Conservation (phyloP, 2,888 invertebrate species). For the Prionchulus punctatus region DNA sequence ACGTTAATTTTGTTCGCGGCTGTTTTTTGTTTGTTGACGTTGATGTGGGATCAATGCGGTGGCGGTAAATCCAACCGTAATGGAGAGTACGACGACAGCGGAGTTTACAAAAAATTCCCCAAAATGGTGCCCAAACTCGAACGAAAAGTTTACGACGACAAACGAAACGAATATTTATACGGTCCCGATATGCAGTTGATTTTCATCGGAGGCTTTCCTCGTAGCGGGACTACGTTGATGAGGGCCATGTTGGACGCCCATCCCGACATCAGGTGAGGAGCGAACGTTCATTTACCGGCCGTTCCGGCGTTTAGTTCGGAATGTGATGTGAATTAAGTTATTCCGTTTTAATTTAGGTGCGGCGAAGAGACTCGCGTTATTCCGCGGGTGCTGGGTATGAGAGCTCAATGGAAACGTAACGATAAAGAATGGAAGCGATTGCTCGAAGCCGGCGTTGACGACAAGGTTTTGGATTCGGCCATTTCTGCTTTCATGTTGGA, state of each 20-base stretch:
- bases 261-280: slow-evolving; percentile 79
- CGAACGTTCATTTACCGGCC: no score
- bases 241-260: slow-evolving; percentile 95
- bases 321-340: no score
- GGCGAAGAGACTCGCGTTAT: slow-evolving; percentile 59
- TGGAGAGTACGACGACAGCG: no score
- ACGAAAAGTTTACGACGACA: no score
- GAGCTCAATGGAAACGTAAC: slow-evolving; percentile 84
- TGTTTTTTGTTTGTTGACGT: no score
- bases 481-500: slow-evolving; percentile 90
- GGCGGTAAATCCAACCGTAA: no score
- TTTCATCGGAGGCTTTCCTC: slow-evolving; percentile 94
- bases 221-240: slow-evolving; percentile 92
- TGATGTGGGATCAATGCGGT: no score
- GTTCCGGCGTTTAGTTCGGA: no score
- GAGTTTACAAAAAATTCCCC: no score
- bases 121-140: no score
- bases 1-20: no score
- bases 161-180: no score
- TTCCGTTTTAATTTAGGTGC: slow-evolving; percentile 42
- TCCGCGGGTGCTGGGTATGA: slow-evolving; percentile 50
- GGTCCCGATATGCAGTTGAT: neutral
- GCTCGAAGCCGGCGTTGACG: slow-evolving; percentile 80
- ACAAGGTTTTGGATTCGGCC: slow-evolving; percentile 79
- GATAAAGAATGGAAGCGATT: slow-evolving; percentile 75